Percentiles rank a stretch among this genome's conserved stretches.
These are phyloP conservation scores for Umimayanthus kanabou DNA, from an alignment of 92 coral and sea anemone genomes.

Conservation along the genomic window DNA sequence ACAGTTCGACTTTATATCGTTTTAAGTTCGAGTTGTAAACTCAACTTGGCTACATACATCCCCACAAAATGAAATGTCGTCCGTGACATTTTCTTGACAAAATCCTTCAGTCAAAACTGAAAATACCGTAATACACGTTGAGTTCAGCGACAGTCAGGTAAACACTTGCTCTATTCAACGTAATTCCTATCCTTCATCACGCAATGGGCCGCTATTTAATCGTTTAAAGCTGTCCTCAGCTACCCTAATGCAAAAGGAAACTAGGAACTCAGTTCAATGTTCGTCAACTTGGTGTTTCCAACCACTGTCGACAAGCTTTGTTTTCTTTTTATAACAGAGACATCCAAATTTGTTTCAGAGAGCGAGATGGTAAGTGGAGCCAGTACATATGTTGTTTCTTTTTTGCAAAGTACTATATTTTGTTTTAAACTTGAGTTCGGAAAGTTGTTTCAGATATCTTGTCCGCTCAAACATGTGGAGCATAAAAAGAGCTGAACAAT, in stretches of 20 bases:
- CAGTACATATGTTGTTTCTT: too few relatives aligned
- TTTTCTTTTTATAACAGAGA: too few relatives aligned
- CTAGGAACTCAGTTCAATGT: too few relatives aligned
- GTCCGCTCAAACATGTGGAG: neutral
- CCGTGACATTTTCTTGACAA: slow-evolving; percentile 15
- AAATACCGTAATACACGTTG: slow-evolving; percentile 11
- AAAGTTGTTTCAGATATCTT: neutral
- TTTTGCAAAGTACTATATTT: too few relatives aligned
- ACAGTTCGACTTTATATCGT: too few relatives aligned
- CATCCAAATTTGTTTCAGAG: too few relatives aligned
- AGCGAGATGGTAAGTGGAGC: too few relatives aligned
- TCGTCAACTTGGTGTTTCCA: slow-evolving; percentile 13
- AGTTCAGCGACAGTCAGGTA: slow-evolving; percentile 15
- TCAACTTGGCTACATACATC: too few relatives aligned
- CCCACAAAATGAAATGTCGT: too few relatives aligned
- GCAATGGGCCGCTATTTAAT: too few relatives aligned
- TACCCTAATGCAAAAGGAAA: slow-evolving; percentile 9
- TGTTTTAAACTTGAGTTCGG: too few relatives aligned
- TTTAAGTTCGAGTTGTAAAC: too few relatives aligned
- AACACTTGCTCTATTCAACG: slow-evolving; percentile 15
- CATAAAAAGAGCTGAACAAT: neutral
- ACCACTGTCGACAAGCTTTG: slow-evolving; percentile 21
- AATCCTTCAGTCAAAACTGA: slow-evolving; percentile 11
- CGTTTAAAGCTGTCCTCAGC: slow-evolving; percentile 21
- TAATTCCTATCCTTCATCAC: slow-evolving; percentile 13